These are phyloP conservation scores for Argopecten irradians DNA, from an alignment of 1,140 invertebrate species.

Conservation along the genomic window DNA sequence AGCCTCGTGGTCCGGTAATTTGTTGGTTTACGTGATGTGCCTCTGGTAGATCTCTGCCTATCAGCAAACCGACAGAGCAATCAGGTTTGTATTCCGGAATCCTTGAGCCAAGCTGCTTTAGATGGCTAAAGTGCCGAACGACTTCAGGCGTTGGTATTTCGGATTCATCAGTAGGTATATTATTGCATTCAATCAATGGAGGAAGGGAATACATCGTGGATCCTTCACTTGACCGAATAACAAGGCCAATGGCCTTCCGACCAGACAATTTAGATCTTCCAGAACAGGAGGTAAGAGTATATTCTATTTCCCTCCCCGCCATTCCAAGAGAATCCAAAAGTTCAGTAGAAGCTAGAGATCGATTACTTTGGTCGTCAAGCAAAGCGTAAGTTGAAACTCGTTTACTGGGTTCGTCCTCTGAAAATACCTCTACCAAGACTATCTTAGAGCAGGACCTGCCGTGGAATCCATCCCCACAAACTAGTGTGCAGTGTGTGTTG, in stretches of 20 bases:
- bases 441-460: not conserved
- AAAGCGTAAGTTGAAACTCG: not conserved
- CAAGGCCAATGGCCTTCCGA: not conserved
- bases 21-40: slow-evolving; percentile 35
- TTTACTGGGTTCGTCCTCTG: not conserved
- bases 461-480: not conserved
- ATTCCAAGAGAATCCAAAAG: not conserved
- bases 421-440: not conserved
- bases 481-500: not conserved
- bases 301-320: not conserved
- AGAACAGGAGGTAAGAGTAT: not conserved
- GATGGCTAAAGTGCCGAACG: not conserved
- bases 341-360: not conserved
- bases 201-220: not conserved
- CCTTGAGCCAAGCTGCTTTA: not conserved
- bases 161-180: not conserved
- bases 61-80: slow-evolving; percentile 3
- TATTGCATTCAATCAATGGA: not conserved
- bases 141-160: slow-evolving; percentile 20
- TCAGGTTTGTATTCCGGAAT: slow-evolving; percentile 2
- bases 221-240: not conserved
- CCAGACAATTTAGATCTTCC: not conserved
- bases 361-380: not conserved
- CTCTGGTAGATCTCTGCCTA: slow-evolving; percentile 35
- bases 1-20: not conserved